Evolutionary conservation across 2,113 vertebrate species (phyloP), one percentile per base, ranked within the genome.

Genomic region (Calidris pygmaea): DNA sequence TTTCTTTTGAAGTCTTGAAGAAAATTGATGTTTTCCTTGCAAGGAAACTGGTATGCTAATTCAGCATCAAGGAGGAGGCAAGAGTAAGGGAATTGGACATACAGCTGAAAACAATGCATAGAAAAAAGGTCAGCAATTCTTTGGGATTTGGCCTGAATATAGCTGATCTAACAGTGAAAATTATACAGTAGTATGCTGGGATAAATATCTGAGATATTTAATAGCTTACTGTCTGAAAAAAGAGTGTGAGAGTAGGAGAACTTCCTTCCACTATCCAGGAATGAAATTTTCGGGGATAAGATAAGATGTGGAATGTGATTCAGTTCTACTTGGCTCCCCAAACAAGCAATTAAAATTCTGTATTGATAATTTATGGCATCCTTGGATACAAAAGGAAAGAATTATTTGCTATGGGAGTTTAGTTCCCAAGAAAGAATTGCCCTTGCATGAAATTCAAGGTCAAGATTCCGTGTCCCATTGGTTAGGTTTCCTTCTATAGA

Each of bases 301-400:
- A 77, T 73, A 56, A 81, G 65, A 67, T 87, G 73, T 3, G 15
- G 52, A 70, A 79, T 91, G 62, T 94, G 72, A 43, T 84, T 89
- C 27, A 43, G 41, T 87, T 95, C 35, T 66, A 78, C 24, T 50
- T 76, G 39, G 66, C 67, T 74, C 56, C 58, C 14, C 24, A 85
- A 81, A 85, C 13, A 89, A 96, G 72, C 72, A 96, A n/a, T 94
- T 95, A 71, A 85, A 95, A 92, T 87, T 90, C 63, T 75, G 10
- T 81, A 30, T 77, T 87, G 55, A 21, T 87, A 85, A 94, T 92
- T 92, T 94, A 92, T 67, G 94, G 52, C 72, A 20, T 66, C 29
- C 66, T 68, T 82, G 78, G 23, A 78, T 73, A 63, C 2, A 6
- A 81, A 95, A 96, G 60, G 71, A 68, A 95, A 82, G 47, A 92